phyloP scores from a whole-genome alignment of 2,888 invertebrate species.

The Tolmerus cingulatus region DNA sequence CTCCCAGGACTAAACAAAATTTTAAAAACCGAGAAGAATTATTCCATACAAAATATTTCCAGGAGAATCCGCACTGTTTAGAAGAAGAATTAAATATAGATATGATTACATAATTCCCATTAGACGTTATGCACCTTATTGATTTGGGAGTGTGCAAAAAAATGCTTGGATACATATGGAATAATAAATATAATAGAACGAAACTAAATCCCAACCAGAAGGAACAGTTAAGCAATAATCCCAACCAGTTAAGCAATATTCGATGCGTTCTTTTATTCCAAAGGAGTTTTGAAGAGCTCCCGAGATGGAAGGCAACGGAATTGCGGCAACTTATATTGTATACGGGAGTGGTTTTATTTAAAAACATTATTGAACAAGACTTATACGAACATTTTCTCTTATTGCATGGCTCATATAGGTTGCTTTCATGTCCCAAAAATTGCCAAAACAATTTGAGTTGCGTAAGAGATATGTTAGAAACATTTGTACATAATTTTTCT shows the following conservation, averaged over 20 bases:
- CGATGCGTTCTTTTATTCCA: not conserved
- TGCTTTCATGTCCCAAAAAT: slow-evolving; percentile 2
- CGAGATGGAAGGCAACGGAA: slow-evolving; percentile 1
- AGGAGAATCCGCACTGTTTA: slow-evolving; percentile 1
- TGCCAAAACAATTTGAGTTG: not conserved
- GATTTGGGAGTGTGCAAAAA: slow-evolving; percentile 21
- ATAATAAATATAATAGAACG: not conserved
- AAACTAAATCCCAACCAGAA: not conserved
- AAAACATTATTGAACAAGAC: not conserved
- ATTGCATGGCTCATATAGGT: not conserved
- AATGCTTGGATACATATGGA: not conserved
- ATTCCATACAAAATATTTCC: not conserved
- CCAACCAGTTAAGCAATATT: too few species aligned
- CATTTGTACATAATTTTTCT: not conserved
- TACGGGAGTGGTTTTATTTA: slow-evolving; percentile 4
- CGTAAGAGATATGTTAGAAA: not conserved
- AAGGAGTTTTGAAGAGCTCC: not conserved
- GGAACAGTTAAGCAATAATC: not conserved
- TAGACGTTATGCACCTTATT: slow-evolving; percentile 17
- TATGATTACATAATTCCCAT: slow-evolving; percentile 25
- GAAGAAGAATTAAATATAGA: not conserved
- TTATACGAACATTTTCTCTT: slow-evolving; percentile 23
- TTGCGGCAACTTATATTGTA: slow-evolving; percentile 4
- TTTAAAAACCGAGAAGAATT: slow-evolving; percentile 19
- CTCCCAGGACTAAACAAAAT: slow-evolving; percentile 3